Evolutionary conservation across 2,113 vertebrate species (phyloP).

Genomic region (Cyprinus carpio): DNA sequence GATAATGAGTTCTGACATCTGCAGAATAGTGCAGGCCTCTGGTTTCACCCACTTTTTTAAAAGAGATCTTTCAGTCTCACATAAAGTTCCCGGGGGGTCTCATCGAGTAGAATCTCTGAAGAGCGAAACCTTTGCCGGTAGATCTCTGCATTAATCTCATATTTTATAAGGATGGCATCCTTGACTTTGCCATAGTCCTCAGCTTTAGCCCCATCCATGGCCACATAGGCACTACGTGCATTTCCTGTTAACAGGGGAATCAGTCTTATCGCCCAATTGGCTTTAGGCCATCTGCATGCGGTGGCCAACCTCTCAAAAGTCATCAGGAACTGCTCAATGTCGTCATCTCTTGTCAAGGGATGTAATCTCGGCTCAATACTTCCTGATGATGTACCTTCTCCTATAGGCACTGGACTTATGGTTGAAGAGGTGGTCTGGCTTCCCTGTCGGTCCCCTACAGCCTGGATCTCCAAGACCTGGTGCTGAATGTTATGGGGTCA

Average conservation of each 20-base stretch:
- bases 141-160: conserved; percentile 10
- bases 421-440: neutral
- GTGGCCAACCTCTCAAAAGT: conserved; percentile 38
- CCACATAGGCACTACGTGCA: neutral
- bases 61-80: conserved; percentile 32
- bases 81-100: neutral
- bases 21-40: neutral
- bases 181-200: conserved; percentile 38
- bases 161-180: conserved; percentile 22
- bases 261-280: conserved; percentile 39
- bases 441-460: neutral
- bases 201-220: conserved; percentile 25
- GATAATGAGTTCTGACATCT: neutral
- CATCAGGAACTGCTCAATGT: conserved; percentile 35
- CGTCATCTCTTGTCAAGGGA: conserved; percentile 26
- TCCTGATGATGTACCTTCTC: neutral
- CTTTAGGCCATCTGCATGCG: conserved; percentile 21
- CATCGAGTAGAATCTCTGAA: neutral
- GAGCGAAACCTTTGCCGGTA: neutral
- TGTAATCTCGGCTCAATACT: neutral
- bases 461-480: neutral
- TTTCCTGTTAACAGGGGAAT: conserved; percentile 38
- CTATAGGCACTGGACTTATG: neutral
- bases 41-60: conserved; percentile 28
- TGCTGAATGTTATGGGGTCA: too few species aligned